Conservation (phyloP, 2,888 invertebrate species). For the Lasioglossum calceatum region DNA sequence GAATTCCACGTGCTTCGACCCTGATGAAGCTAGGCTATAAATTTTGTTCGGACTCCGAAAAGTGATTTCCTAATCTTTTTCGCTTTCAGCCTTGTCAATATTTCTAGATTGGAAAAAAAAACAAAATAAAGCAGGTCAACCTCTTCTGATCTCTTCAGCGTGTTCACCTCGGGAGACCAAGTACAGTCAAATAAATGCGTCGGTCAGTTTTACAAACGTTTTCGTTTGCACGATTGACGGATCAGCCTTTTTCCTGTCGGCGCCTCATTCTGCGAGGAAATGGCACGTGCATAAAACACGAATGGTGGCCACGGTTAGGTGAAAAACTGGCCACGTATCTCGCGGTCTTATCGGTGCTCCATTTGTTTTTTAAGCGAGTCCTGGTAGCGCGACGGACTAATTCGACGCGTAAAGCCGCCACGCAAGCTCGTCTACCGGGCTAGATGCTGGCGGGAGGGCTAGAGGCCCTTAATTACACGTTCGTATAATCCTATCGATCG, state of each 20-base stretch:
- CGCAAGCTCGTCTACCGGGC: slow-evolving; percentile 33
- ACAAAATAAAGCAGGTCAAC: not conserved
- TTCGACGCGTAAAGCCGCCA: slow-evolving; percentile 41
- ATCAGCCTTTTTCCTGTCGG: slow-evolving; percentile 30
- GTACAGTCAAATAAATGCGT: slow-evolving; percentile 18
- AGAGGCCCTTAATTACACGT: slow-evolving; percentile 60
- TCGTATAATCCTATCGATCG: slow-evolving; percentile 63
- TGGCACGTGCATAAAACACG: slow-evolving; percentile 34
- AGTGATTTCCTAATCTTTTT: too few species aligned
- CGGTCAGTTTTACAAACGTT: slow-evolving; percentile 24
- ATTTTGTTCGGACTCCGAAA: not conserved
- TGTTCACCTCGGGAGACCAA: not conserved
- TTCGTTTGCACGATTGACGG: slow-evolving; percentile 18
- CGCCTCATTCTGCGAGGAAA: slow-evolving; percentile 22
- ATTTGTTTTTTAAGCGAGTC: slow-evolving; percentile 29
- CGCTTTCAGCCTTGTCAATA: not conserved
- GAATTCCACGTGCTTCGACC: not conserved
- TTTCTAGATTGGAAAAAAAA: not conserved
- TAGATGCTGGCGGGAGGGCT: not conserved
- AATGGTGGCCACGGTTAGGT: not conserved
- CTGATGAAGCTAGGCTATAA: not conserved
- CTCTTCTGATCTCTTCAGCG: not conserved
- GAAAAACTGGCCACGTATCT: slow-evolving; percentile 48
- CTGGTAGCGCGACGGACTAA: slow-evolving; percentile 19
- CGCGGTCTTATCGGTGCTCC: slow-evolving; percentile 41